These are phyloP conservation scores for Pteruthius melanotis DNA, from an alignment of 2,113 vertebrate species.

Conservation along the genomic window DNA sequence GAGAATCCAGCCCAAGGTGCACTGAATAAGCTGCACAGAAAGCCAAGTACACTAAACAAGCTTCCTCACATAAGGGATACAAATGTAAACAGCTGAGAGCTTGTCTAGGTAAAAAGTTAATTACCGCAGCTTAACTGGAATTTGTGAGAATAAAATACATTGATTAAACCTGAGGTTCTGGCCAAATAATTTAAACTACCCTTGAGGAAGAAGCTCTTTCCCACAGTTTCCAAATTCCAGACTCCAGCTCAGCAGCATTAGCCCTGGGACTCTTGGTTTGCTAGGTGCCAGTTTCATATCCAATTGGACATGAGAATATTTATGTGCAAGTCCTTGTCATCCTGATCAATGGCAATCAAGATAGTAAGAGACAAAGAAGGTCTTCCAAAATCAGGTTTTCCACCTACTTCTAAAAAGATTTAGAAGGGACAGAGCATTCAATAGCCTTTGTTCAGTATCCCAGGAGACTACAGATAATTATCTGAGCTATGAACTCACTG, in stretches of 20 bases:
- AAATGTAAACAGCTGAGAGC: not conserved
- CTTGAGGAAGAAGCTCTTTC: not conserved
- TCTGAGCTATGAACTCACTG: not conserved
- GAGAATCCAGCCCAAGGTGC: not conserved
- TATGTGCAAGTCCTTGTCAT: not conserved
- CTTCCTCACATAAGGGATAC: not conserved
- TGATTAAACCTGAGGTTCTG: not conserved
- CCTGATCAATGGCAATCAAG: not conserved
- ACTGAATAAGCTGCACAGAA: not conserved
- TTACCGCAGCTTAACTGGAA: not conserved
- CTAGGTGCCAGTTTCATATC: not conserved
- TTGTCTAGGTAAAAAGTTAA: not conserved
- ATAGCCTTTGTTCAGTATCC: not conserved
- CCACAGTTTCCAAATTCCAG: not conserved
- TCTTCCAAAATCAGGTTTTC: not conserved
- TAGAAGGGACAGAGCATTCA: not conserved
- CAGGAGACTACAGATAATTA: not conserved
- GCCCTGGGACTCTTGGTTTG: not conserved
- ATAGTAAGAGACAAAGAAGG: not conserved
- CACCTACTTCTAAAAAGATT: not conserved
- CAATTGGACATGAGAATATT: not conserved
- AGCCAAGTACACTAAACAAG: not conserved
- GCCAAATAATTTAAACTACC: not conserved
- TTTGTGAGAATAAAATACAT: not conserved
- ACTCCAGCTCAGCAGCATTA: not conserved